Conservation (phyloP, 2,797 vertebrate genomes). For the Microcaecilia unicolor region DNA sequence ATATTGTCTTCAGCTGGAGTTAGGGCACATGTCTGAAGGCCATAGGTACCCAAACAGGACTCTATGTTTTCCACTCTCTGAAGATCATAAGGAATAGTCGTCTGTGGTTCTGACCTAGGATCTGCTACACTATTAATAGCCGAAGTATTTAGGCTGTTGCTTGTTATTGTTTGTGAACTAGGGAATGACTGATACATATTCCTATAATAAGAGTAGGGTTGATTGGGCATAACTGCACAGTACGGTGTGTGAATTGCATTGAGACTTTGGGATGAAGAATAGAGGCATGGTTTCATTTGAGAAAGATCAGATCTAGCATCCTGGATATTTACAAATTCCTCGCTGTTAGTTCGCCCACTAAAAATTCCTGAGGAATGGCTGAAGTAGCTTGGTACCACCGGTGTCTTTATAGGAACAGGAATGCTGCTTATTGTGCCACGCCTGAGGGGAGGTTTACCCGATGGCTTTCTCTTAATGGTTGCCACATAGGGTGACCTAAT, state of each 20-base stretch:
- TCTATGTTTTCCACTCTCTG: neutral
- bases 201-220: constrained; percentile 22
- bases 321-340: neutral
- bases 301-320: constrained; percentile 22
- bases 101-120: neutral
- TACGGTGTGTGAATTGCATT: constrained; percentile 53
- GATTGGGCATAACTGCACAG: constrained; percentile 62
- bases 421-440: constrained; percentile 67
- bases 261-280: constrained; percentile 63
- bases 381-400: constrained; percentile 49
- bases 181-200: neutral
- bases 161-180: neutral
- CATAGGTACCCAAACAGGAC: neutral
- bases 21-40: neutral
- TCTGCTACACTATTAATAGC: neutral
- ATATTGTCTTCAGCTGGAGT: constrained; percentile 33
- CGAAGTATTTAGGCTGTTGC: no score
- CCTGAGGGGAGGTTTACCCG: constrained; percentile 59
- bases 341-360: constrained; percentile 6
- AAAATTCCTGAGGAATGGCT: constrained; percentile 1
- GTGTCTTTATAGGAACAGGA: constrained; percentile 68
- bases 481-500: constrained; percentile 52
- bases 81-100: neutral
- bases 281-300: constrained; percentile 43
- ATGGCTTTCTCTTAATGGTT: constrained; percentile 70